Evolutionary conservation across 2,888 invertebrate species (phyloP), one percentile per base, ranked within the genome.

Genomic region (Oligia fasciuncula): DNA sequence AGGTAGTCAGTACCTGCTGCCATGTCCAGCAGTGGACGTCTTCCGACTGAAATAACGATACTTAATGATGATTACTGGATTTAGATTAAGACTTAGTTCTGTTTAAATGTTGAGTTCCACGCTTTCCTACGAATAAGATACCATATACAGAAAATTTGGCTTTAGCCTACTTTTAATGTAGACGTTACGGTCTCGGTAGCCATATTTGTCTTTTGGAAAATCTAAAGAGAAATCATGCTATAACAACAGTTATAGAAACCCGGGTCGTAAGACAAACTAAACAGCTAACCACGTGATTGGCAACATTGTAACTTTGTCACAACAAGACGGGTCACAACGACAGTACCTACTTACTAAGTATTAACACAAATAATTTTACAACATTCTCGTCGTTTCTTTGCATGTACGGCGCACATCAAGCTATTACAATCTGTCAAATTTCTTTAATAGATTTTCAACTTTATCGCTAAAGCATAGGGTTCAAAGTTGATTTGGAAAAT

Each of bases 341-440:
- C 43, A 29, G 1, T 74, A 46, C 69, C 40, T 40, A 40, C 40
- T 40, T 29, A 29, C 35, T 75, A 81, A 84, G 74, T 77, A 77
- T 69, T 81, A 84, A 81, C 74, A 84, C 84, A 84, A 84, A 84
- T 73, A 77, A 46, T 71, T 73, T 77, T 63, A 75, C 81, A 73
- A 81, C 72, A 75, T 63, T 62, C 54, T 66, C 46, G 67, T 29
- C 46, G 69, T 63, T 67, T 77, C 77, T 73, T 75, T 71, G 70
- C 69, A 19, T 46, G 46, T 11, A 43, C 29, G 6, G 43, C 6
- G 43, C 43, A 43, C 43, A 43, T 8, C 43, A 43, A 43, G 8
- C 43, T 43, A 43, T 4, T 6, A 43, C 5, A 43, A 43, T 5
- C 43, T 43, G 43, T 29, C 29, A 29, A 29, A 29, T 29, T 29